Evolutionary conservation across 2,888 invertebrate genomes (phyloP).

Genomic region (Erebia ligea): DNA sequence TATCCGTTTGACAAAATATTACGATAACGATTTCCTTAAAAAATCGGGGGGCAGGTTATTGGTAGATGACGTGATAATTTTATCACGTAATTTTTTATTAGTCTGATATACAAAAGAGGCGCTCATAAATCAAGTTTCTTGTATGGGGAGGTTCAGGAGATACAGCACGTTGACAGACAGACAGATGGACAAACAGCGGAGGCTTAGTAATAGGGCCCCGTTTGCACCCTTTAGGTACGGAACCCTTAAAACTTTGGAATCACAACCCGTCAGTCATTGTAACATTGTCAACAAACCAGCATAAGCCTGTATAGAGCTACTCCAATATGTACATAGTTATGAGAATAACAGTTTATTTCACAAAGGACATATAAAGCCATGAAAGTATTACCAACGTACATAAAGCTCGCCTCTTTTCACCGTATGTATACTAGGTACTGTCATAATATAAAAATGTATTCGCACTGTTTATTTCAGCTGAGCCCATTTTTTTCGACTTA

Average conservation of each 20-base stretch:
- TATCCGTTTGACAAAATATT: too few relatives aligned
- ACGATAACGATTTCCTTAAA: too few relatives aligned
- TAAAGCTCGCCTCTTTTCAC: not conserved
- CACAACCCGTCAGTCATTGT: not conserved
- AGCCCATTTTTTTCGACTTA: conserved; percentile 17
- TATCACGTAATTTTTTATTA: too few relatives aligned
- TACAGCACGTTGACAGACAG: too few relatives aligned
- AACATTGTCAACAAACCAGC: not conserved
- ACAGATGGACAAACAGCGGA: too few relatives aligned
- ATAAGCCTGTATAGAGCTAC: not conserved
- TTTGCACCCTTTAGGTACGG: too few relatives aligned
- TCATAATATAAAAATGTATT: conserved; percentile 13
- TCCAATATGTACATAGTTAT: not conserved
- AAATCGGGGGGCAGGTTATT: too few relatives aligned
- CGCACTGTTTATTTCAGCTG: conserved; percentile 9
- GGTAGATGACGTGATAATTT: too few relatives aligned
- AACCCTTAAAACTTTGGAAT: not conserved
- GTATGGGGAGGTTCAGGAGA: too few relatives aligned
- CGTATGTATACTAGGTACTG: conserved; percentile 2
- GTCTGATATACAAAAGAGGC: too few relatives aligned
- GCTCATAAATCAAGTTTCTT: too few relatives aligned
- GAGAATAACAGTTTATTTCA: conserved; percentile 1
- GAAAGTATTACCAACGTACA: not conserved
- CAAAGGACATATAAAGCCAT: not conserved
- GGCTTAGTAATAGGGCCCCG: too few relatives aligned